phyloP scores from a whole-genome alignment of 2,888 invertebrate species.

The Pedicia rivosa region DNA sequence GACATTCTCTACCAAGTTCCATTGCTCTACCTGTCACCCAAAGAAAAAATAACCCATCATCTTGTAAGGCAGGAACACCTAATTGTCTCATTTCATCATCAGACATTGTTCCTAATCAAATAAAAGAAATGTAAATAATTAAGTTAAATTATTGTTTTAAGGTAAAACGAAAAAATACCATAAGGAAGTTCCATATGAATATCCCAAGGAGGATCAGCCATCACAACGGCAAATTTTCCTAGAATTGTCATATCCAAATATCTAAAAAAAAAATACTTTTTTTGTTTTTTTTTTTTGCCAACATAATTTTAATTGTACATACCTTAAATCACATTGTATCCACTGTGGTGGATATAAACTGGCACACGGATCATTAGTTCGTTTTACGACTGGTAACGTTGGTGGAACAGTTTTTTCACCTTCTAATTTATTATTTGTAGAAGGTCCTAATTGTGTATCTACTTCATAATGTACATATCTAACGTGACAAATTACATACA shows the following conservation, averaged over 20 bases:
- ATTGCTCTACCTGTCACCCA: conserved; percentile 86
- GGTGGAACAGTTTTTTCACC: conserved; percentile 8
- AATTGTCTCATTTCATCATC: conserved; percentile 96
- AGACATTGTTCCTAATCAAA: conserved; percentile 60
- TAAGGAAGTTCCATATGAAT: conserved; percentile 99
- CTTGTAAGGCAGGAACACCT: conserved; percentile 86
- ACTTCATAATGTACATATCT: conserved; percentile 97
- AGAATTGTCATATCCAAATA: conserved; percentile 29
- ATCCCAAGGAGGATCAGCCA: conserved; percentile 99
- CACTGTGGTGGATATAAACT: conserved; percentile 84
- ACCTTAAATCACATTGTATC: conserved; percentile 92
- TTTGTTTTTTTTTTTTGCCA: no score
- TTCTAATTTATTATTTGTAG: conserved; percentile 24
- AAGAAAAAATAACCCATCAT: conserved; percentile 89
- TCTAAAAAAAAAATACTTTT: no score
- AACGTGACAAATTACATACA: conserved; percentile 11
- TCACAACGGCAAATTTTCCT: conserved; percentile 96
- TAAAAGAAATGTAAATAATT: neutral
- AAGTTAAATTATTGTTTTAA: no score
- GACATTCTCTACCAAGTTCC: conserved; percentile 87
- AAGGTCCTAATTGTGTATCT: conserved; percentile 39
- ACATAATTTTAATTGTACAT: conserved; percentile 47
- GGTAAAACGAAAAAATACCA: no score
- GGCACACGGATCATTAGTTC: conserved; percentile 30
- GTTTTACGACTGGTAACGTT: conserved; percentile 17